phyloP scores from a whole-genome alignment of 2,797 vertebrate species.

The Sparus aurata region DNA sequence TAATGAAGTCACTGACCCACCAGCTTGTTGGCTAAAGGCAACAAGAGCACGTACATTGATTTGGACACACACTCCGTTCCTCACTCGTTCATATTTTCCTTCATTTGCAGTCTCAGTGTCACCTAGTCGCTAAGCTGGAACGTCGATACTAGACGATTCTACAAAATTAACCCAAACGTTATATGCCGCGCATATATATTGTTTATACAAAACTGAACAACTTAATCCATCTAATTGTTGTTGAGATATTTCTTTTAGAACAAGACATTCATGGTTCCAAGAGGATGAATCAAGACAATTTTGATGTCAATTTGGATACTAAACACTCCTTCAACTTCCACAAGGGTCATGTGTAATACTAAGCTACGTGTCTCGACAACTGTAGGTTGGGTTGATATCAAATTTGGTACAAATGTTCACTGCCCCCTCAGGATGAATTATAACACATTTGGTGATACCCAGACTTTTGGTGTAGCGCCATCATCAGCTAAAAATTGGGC shows the following conservation, averaged over 20 bases:
- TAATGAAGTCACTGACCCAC: conserved; percentile 75
- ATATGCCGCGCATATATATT: too few relatives aligned
- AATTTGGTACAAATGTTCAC: too few relatives aligned
- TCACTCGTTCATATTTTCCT: background rate
- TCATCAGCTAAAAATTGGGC: too few relatives aligned
- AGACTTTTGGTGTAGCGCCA: too few relatives aligned
- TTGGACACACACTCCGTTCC: background rate
- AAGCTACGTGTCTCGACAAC: too few relatives aligned
- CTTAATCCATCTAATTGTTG: background rate
- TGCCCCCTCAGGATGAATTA: too few relatives aligned
- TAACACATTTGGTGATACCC: too few relatives aligned
- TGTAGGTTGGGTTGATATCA: too few relatives aligned
- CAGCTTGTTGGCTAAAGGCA: conserved; percentile 45
- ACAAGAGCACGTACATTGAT: conserved; percentile 14
- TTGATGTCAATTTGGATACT: too few relatives aligned
- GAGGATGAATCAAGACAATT: background rate
- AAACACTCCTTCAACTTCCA: too few relatives aligned
- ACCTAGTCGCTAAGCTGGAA: background rate
- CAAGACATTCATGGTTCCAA: background rate
- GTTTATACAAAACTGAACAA: background rate
- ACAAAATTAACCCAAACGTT: background rate
- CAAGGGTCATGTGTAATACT: too few relatives aligned
- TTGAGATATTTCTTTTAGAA: background rate
- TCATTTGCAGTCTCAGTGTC: background rate
- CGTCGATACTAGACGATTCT: too few relatives aligned